Evolutionary conservation across 2,113 vertebrate species (phyloP).

Genomic region (Potamarius usumacintae): DNA sequence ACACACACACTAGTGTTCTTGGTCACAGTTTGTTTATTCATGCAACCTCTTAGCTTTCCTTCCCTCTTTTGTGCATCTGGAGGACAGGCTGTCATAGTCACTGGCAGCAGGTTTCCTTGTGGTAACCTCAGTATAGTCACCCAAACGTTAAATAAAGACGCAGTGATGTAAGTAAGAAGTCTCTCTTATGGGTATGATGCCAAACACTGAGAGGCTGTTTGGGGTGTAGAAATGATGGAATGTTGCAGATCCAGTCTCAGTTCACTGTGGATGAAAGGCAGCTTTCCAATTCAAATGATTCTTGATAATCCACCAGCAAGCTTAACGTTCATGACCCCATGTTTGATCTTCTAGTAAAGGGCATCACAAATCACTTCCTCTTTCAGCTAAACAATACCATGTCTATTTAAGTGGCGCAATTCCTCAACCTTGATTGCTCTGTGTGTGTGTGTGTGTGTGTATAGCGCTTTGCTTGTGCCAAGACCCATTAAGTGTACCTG

Average conservation of each 20-base stretch:
- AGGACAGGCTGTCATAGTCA: constrained; percentile 34
- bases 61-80: constrained; percentile 38
- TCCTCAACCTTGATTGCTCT: neutral
- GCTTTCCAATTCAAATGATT: neutral
- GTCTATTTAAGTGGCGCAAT: neutral
- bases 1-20: neutral
- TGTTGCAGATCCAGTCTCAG: neutral
- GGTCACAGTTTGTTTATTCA: constrained; percentile 31
- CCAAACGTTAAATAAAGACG: constrained; percentile 33
- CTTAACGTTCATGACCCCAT: neutral
- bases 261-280: neutral
- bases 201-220: neutral
- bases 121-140: constrained; percentile 1
- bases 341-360: neutral
- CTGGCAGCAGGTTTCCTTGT: constrained; percentile 33
- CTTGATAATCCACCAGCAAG: constrained; percentile 3
- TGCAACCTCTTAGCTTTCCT: constrained; percentile 27
- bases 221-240: neutral
- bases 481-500: neutral
- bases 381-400: neutral
- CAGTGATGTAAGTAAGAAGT: neutral
- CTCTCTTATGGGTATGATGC: neutral
- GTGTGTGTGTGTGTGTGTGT: neutral
- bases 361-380: constrained; percentile 9
- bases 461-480: neutral